Evolutionary conservation across 2,888 invertebrate species (phyloP).

Genomic region (Tupiocoris notatus): DNA sequence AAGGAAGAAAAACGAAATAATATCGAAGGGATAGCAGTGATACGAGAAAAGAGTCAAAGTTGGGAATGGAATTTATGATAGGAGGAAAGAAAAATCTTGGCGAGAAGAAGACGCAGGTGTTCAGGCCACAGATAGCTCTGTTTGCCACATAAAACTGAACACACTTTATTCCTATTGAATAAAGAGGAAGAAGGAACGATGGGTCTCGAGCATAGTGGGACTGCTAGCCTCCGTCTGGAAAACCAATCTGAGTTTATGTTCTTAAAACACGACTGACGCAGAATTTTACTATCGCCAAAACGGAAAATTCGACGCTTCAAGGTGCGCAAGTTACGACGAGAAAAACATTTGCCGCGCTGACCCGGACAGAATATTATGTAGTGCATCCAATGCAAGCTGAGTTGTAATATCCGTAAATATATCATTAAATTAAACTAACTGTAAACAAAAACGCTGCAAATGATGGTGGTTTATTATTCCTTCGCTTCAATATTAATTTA

Average conservation of each 20-base stretch:
- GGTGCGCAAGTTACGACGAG: too few relatives aligned
- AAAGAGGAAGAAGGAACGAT: neutral
- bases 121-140: neutral
- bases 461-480: too few relatives aligned
- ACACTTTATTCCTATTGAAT: slow-evolving; percentile 9
- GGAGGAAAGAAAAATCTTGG: neutral
- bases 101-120: slow-evolving; percentile 19
- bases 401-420: too few relatives aligned
- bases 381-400: too few relatives aligned
- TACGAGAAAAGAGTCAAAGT: slow-evolving; percentile 5
- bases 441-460: too few relatives aligned
- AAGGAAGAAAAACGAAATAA: neutral
- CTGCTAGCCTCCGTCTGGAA: neutral
- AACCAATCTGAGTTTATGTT: neutral
- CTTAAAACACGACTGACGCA: neutral
- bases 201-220: neutral
- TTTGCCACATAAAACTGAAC: slow-evolving; percentile 15
- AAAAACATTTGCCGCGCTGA: too few relatives aligned
- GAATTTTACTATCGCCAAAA: neutral
- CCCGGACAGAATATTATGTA: too few relatives aligned
- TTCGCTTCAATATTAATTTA: too few relatives aligned
- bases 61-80: slow-evolving; percentile 15
- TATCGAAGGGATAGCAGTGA: neutral
- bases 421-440: too few relatives aligned
- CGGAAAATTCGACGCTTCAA: too few relatives aligned